phyloP scores from a whole-genome alignment of 2,113 vertebrate species.

The Hippocampus abdominalis region DNA sequence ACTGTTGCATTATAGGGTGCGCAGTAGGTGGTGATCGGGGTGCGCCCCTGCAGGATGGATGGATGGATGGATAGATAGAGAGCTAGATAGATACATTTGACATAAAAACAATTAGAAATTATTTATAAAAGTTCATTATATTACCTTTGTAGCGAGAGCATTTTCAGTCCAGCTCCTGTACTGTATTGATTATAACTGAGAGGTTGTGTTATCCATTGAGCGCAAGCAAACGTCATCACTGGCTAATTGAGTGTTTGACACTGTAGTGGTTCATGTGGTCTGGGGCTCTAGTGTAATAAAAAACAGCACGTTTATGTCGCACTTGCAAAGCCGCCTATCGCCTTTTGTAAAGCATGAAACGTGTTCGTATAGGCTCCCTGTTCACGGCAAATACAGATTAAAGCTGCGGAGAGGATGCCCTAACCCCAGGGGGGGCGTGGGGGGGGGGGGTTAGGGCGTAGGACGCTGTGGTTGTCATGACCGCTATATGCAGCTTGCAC shows the following conservation, averaged over 20 bases:
- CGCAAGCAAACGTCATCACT: conserved; percentile 4
- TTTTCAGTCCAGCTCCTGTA: too few relatives aligned
- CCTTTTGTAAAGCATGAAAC: too few relatives aligned
- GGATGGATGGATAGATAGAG: background rate
- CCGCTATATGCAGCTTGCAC: conserved; percentile 49
- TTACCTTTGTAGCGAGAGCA: too few relatives aligned
- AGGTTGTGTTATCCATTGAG: background rate
- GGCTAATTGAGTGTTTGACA: background rate
- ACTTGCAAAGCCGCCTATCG: background rate
- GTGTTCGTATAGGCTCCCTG: background rate
- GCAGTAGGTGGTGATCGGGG: background rate
- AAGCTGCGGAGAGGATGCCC: conserved; percentile 5
- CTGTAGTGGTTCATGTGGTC: background rate
- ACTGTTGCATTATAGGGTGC: background rate
- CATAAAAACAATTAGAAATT: too few relatives aligned
- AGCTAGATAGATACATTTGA: background rate
- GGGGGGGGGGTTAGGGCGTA: background rate
- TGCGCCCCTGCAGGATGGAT: background rate
- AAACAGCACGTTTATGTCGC: background rate
- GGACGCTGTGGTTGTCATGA: conserved; percentile 40
- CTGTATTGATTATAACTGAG: too few relatives aligned
- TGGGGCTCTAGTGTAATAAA: background rate
- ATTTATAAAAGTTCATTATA: too few relatives aligned
- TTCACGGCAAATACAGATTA: conserved; percentile 8
- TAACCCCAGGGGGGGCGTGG: background rate